Evolutionary conservation across 1,140 invertebrate genomes (phyloP).

Genomic region (Drosophila setifemur): DNA sequence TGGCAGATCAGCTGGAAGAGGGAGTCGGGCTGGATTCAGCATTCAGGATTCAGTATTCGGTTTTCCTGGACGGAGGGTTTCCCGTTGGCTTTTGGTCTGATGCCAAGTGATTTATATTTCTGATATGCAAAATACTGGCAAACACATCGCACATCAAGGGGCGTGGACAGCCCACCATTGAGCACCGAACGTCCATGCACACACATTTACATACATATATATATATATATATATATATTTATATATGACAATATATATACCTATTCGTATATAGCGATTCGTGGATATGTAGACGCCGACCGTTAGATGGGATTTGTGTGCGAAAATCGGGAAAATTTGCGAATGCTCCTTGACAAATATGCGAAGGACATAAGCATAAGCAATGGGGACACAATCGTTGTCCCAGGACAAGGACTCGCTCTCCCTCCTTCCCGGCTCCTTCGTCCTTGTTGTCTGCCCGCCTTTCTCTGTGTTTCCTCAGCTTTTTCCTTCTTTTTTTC

Average conservation of each 20-base stretch:
- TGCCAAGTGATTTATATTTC: conserved; percentile 79
- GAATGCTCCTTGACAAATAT: conserved; percentile 61
- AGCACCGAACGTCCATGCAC: conserved; percentile 42
- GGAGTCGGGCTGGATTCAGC: not conserved
- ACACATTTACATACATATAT: not conserved
- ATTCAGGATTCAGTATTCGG: conserved; percentile 3
- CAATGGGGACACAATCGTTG: conserved; percentile 58
- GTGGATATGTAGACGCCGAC: not conserved
- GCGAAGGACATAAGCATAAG: conserved; percentile 78
- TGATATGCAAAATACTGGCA: conserved; percentile 76
- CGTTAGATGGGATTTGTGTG: conserved; percentile 51
- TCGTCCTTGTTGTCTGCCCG: not conserved
- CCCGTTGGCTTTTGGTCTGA: conserved; percentile 65
- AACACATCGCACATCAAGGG: conserved; percentile 55
- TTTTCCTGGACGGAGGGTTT: conserved; percentile 33
- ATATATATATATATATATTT: not conserved
- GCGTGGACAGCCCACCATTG: conserved; percentile 57
- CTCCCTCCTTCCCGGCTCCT: conserved; percentile 2
- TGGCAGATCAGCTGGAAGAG: conserved; percentile 18
- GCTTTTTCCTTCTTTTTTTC: too few species aligned
- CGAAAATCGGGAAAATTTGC: conserved; percentile 72
- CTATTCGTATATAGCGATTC: not conserved
- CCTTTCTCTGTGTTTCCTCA: conserved; percentile 10
- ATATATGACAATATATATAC: not conserved
- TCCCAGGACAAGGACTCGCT: conserved; percentile 42